A percentile compares a stretch with the other conserved stretches of the same genome.
Conservation (phyloP, 2,113 vertebrate species). For the Sinocyclocheilus rhinocerous region DNA sequence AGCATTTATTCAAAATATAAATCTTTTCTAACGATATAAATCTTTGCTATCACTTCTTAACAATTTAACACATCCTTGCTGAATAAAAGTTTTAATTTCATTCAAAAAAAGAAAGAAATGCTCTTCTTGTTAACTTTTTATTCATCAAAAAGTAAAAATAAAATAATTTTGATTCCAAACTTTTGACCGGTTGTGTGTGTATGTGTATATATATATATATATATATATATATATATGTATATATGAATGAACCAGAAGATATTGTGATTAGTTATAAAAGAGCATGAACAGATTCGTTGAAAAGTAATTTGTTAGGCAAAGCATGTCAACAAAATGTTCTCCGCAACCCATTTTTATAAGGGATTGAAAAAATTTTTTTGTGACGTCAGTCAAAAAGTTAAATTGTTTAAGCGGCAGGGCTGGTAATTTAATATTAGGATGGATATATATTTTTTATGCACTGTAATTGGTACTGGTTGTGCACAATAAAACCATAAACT, state of each 20-base stretch:
- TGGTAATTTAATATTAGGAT: background rate
- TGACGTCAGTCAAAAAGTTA: background rate
- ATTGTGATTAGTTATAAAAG: background rate
- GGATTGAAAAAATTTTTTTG: background rate
- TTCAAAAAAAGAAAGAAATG: no score
- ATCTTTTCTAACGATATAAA: no score
- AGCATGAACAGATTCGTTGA: background rate
- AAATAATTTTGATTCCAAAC: no score
- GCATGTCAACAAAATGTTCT: background rate
- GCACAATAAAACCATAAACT: background rate
- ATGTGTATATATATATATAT: no score
- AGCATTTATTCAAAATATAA: no score
- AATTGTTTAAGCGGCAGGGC: background rate
- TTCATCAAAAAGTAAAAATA: no score
- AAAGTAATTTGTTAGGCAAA: background rate
- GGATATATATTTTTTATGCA: background rate
- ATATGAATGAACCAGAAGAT: background rate
- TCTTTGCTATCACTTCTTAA: no score
- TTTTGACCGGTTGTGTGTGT: no score
- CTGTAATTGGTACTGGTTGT: background rate
- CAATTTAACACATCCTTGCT: no score
- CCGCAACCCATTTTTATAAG: background rate
- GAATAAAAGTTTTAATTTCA: no score
- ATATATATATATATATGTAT: background rate
- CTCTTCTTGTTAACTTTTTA: no score